phyloP scores from a whole-genome alignment of 2,888 invertebrate genomes.

The Ctenicera cuprea region DNA sequence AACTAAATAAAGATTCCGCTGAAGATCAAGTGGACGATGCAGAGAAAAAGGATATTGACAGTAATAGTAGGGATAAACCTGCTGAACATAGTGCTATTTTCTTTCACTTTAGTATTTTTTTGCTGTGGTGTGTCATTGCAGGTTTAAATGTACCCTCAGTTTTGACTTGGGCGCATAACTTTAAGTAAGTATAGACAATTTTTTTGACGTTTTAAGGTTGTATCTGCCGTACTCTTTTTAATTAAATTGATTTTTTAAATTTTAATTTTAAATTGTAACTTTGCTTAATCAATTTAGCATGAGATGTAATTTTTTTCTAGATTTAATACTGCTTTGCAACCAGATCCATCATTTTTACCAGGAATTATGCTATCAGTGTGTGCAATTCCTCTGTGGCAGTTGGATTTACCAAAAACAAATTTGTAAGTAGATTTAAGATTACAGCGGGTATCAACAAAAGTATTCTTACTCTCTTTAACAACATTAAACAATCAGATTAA shows the following conservation, averaged over 20 bases:
- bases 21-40: neutral
- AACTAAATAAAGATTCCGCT: constrained; percentile 9
- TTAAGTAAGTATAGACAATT: constrained; percentile 76
- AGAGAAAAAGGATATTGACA: neutral
- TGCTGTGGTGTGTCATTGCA: constrained; percentile 80
- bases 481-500: too few relatives aligned
- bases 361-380: constrained; percentile 77
- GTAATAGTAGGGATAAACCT: constrained; percentile 34
- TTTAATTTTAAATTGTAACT: too few relatives aligned
- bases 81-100: constrained; percentile 73
- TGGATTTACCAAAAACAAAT: constrained; percentile 78
- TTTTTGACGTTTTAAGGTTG: neutral
- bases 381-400: constrained; percentile 80
- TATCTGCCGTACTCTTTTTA: too few relatives aligned
- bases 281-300: too few relatives aligned
- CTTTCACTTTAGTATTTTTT: constrained; percentile 84
- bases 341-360: constrained; percentile 79
- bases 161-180: constrained; percentile 88
- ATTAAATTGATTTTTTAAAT: too few relatives aligned
- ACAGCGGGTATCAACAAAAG: too few relatives aligned
- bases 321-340: constrained; percentile 74
- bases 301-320: constrained; percentile 69
- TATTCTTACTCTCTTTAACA: too few relatives aligned
- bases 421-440: constrained; percentile 75
- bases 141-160: constrained; percentile 83